These are phyloP conservation scores for Dendrolimus houi DNA, from an alignment of 2,888 invertebrate genomes.

Conservation along the genomic window DNA sequence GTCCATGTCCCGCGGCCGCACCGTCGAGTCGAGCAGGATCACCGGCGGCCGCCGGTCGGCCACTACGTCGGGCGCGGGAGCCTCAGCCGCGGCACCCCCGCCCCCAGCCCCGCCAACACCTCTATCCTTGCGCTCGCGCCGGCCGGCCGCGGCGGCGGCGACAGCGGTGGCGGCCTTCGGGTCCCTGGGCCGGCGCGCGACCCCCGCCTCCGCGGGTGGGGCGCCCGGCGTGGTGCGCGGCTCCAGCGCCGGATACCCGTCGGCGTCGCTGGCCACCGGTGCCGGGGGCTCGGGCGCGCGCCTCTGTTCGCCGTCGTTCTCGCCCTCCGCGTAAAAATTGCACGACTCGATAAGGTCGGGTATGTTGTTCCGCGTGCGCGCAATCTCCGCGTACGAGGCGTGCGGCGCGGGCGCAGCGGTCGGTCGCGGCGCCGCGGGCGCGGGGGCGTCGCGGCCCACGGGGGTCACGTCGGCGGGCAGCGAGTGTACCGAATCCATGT, in stretches of 20 bases:
- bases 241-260: slow-evolving; percentile 24
- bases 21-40: slow-evolving; percentile 81
- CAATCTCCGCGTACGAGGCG: slow-evolving; percentile 90
- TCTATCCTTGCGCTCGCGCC: slow-evolving; percentile 10
- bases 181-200: slow-evolving; percentile 11
- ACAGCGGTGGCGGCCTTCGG: slow-evolving; percentile 11
- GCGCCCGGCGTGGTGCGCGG: slow-evolving; percentile 12
- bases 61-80: slow-evolving; percentile 59
- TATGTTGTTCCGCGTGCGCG: slow-evolving; percentile 73
- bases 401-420: slow-evolving; percentile 76
- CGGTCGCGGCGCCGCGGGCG: slow-evolving; percentile 73
- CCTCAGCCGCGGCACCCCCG: slow-evolving; percentile 35
- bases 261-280: slow-evolving; percentile 15
- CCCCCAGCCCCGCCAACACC: slow-evolving; percentile 11
- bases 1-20: slow-evolving; percentile 69
- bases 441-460: slow-evolving; percentile 16
- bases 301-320: slow-evolving; percentile 13
- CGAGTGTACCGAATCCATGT: slow-evolving; percentile 90
- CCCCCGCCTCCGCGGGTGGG: slow-evolving; percentile 12
- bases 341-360: slow-evolving; percentile 72
- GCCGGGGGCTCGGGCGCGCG: slow-evolving; percentile 15
- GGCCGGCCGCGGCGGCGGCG: slow-evolving; percentile 18
- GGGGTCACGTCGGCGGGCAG: slow-evolving; percentile 66
- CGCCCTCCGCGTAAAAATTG: slow-evolving; percentile 63
- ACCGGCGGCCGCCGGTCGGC: slow-evolving; percentile 80